phyloP scores from a whole-genome alignment of 1,140 invertebrate genomes.

The Panagrolaimus sp. region DNA sequence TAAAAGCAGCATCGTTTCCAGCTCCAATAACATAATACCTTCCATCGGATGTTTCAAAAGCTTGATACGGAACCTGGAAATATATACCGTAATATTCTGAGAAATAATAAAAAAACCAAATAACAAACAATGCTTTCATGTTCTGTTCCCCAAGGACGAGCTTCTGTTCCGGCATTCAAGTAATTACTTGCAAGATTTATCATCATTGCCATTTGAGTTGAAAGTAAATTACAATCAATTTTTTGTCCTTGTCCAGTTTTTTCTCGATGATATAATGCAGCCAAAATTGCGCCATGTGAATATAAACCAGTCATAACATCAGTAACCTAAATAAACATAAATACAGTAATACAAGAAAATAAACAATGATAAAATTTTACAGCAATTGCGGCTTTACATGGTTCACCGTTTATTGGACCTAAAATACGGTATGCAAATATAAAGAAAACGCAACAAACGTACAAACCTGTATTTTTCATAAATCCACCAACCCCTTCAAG shows the following conservation, averaged over 20 bases:
- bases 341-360: background rate
- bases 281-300: slow-evolving; percentile 88
- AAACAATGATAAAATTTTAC: background rate
- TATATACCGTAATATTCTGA: too few relatives aligned
- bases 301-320: slow-evolving; percentile 87
- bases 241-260: slow-evolving; percentile 79
- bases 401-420: background rate
- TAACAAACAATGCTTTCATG: slow-evolving; percentile 92
- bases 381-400: slow-evolving; percentile 14
- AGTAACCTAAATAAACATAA: slow-evolving; percentile 65
- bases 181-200: slow-evolving; percentile 85
- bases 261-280: slow-evolving; percentile 74
- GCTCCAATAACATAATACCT: slow-evolving; percentile 37
- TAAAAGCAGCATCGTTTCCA: slow-evolving; percentile 33
- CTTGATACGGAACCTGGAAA: slow-evolving; percentile 82
- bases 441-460: too few relatives aligned
- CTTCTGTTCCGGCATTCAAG: slow-evolving; percentile 75
- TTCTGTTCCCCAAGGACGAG: slow-evolving; percentile 75
- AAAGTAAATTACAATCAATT: slow-evolving; percentile 86
- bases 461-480: slow-evolving; percentile 63
- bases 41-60: slow-evolving; percentile 47
- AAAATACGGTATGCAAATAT: too few relatives aligned
- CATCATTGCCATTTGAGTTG: slow-evolving; percentile 69
- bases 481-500: slow-evolving; percentile 84
- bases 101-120: too few relatives aligned